Evolutionary conservation across 2,113 vertebrate genomes (phyloP).

Genomic region (Mastomys coucha): DNA sequence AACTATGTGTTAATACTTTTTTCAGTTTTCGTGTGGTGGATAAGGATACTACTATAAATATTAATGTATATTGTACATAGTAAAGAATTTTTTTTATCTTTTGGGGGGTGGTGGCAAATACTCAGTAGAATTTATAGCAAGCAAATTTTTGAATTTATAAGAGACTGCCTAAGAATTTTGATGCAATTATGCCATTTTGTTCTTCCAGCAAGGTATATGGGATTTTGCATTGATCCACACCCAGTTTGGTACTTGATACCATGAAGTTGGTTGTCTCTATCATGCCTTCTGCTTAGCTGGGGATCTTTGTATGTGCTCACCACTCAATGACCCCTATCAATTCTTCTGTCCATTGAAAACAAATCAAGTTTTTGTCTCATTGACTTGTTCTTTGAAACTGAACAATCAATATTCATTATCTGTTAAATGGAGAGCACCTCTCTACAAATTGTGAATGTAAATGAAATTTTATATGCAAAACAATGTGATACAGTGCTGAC

Average conservation of each 20-base stretch:
- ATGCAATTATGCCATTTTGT: neutral
- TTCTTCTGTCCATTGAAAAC: neutral
- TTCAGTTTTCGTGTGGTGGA: neutral
- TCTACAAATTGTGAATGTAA: neutral
- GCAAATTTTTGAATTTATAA: neutral
- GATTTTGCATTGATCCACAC: neutral
- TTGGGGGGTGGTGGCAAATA: neutral
- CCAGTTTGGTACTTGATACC: too few species aligned
- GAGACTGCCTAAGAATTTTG: neutral
- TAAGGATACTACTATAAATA: neutral
- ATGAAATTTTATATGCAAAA: slow-evolving; percentile 21
- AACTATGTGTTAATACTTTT: neutral
- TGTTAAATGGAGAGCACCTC: neutral
- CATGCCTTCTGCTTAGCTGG: neutral
- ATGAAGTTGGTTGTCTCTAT: neutral
- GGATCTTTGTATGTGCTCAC: neutral
- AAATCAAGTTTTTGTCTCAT: neutral
- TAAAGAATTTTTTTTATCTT: neutral
- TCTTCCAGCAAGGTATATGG: neutral
- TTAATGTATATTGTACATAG: neutral
- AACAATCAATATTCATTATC: neutral
- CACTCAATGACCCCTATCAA: neutral
- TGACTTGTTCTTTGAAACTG: neutral
- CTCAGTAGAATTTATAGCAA: neutral
- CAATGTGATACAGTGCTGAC: neutral